Conservation (phyloP, 1,140 invertebrate genomes). For the Anoplolepis gracilipes region DNA sequence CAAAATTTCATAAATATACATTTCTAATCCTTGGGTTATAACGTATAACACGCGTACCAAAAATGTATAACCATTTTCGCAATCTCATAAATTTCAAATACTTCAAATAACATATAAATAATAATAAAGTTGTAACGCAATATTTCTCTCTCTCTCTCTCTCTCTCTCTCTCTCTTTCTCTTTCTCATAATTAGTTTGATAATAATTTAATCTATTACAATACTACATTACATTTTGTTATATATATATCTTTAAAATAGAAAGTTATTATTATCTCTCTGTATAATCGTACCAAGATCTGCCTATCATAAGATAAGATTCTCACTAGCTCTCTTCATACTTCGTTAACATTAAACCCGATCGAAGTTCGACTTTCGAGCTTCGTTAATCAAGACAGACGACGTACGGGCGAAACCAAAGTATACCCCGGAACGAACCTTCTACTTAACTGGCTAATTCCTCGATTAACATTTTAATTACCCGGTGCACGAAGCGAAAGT, state of each 20-base stretch:
- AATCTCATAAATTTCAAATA: background rate
- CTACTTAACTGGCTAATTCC: constrained; percentile 63
- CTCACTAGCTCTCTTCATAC: background rate
- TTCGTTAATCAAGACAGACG: constrained; percentile 52
- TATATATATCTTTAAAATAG: background rate
- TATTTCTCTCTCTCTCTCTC: background rate
- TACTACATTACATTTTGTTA: background rate
- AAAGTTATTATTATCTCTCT: background rate
- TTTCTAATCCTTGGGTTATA: background rate
- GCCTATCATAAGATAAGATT: background rate
- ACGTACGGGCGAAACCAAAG: constrained; percentile 39
- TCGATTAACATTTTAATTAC: constrained; percentile 73
- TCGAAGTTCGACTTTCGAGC: constrained; percentile 31
- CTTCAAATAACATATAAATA: background rate
- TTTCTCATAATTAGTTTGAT: background rate
- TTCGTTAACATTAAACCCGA: constrained; percentile 28
- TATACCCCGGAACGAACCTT: constrained; percentile 14
- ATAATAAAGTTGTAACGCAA: background rate
- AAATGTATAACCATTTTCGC: background rate
- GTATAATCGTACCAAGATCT: background rate
- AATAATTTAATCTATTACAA: background rate
- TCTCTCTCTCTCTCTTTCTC: background rate
- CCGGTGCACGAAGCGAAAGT: constrained; percentile 52
- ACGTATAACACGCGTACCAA: background rate
- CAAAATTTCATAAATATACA: background rate